phyloP scores from a whole-genome alignment of 2,888 invertebrate species.

The Tetanocera ferruginea region DNA sequence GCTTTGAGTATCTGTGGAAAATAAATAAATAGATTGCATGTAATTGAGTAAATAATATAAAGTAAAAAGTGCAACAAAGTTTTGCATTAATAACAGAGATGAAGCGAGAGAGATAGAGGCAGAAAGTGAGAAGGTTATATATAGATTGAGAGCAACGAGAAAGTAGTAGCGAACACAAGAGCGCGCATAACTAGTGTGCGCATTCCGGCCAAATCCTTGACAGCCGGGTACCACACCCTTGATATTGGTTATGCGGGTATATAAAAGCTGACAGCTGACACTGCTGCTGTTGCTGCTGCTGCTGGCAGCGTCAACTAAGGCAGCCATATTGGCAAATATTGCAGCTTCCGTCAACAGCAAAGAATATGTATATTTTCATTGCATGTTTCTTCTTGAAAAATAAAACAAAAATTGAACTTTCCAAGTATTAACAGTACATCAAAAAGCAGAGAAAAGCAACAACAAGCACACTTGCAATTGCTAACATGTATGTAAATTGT shows the following conservation, averaged over 20 bases:
- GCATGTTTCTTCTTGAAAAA: background rate
- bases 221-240: constrained; percentile 32
- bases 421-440: too few relatives aligned
- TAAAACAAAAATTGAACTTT: background rate
- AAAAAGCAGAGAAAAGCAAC: background rate
- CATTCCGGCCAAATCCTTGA: constrained; percentile 23
- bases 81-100: background rate
- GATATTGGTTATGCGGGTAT: constrained; percentile 24
- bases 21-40: background rate
- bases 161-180: too few relatives aligned
- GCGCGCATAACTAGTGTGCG: background rate
- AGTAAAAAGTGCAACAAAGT: constrained; percentile 17
- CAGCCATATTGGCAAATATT: constrained; percentile 18
- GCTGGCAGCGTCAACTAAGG: background rate
- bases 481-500: background rate
- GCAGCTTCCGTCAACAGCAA: constrained; percentile 20
- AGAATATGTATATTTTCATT: background rate
- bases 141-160: too few relatives aligned
- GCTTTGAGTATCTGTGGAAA: background rate
- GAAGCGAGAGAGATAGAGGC: background rate
- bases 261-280: constrained; percentile 18
- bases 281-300: background rate
- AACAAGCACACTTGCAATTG: background rate
- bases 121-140: too few relatives aligned
- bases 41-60: constrained; percentile 7